Conservation (phyloP, 2,113 vertebrate species). For the Martes martes region DNA sequence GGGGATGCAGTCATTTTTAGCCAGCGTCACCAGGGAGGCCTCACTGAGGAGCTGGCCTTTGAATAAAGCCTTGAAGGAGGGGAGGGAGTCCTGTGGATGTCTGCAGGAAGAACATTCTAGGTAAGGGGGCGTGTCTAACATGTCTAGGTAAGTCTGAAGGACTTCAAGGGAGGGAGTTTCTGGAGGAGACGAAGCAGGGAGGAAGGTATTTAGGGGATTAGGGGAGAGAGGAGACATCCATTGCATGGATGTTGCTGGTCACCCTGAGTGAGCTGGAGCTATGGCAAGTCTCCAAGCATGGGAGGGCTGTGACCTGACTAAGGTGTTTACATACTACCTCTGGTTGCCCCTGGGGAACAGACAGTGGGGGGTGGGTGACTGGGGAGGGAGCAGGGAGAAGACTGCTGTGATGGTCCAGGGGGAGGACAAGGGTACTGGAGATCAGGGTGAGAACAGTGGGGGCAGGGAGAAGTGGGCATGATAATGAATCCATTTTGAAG, state of each 20-base stretch:
- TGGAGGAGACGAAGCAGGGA: background rate
- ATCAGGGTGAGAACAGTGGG: background rate
- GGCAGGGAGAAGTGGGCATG: background rate
- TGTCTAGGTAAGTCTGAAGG: background rate
- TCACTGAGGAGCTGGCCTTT: background rate
- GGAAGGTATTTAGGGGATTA: background rate
- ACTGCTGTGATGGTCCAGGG: background rate
- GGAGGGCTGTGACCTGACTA: background rate
- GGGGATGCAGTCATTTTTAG: background rate
- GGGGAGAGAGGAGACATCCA: background rate
- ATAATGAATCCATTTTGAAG: background rate
- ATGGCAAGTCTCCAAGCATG: background rate
- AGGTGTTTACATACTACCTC: background rate
- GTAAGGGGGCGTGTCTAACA: background rate
- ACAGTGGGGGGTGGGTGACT: fast-evolving
- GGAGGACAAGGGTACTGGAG: background rate
- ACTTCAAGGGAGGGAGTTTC: background rate
- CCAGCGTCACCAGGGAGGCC: too few relatives aligned
- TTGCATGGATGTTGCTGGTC: background rate
- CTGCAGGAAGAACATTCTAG: background rate
- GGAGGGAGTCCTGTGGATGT: background rate
- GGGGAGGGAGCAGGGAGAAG: background rate
- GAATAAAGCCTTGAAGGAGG: background rate
- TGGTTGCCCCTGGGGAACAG: background rate
- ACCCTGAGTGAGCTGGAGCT: background rate